Evolutionary conservation across 2,888 invertebrate genomes (phyloP), one percentile per base, ranked within the genome.

Genomic region (Anoplius nigerrimus): DNA sequence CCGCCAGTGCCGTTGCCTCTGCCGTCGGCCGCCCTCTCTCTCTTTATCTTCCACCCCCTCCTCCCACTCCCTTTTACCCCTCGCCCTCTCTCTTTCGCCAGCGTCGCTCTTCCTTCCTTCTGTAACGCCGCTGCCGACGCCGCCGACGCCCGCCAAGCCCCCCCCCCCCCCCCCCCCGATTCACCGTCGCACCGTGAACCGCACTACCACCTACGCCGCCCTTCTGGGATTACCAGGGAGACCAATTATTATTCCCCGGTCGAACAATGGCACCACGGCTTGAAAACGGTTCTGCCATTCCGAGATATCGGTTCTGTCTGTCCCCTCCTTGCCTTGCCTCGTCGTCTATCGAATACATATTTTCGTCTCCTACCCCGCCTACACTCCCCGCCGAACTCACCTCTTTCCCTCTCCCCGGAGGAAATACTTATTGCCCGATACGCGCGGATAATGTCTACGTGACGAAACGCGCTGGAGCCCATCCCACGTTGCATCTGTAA

Each of bases 161-260:
- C 57, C 53, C 61, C 56, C 57, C 18, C n/a, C 24, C 15, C 13
- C 5, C 42, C 51, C 72, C 57, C 59, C 65, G 57, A 42, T 61
- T 53, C 62, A 48, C 42, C 69, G 52, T 61, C 45, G 66, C 51
- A 62, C 48, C 45, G 42, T 53, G 51, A 60, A 60, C 51, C 62
- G 54, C 54, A 43, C 42, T 52, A 43, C 53, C 53, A 42, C 61
- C 43, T 61, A 34, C 61, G 51, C 42, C 69, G 51, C 64, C 67
- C 63, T 62, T 45, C 56, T 57, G 73, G 76, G 76, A 79, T 81
- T 80, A 80, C 77, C 77, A 74, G 75, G 74, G 75, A 72, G 79
- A 75, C 78, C 81, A 79, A 82, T 81, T 82, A 81, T 82, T 79
- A 81, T 80, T 79, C 81, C 72, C 74, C 73, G 66, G 69, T 65